phyloP scores from a whole-genome alignment of 2,113 vertebrate species.

The Tylochromis polylepis region DNA sequence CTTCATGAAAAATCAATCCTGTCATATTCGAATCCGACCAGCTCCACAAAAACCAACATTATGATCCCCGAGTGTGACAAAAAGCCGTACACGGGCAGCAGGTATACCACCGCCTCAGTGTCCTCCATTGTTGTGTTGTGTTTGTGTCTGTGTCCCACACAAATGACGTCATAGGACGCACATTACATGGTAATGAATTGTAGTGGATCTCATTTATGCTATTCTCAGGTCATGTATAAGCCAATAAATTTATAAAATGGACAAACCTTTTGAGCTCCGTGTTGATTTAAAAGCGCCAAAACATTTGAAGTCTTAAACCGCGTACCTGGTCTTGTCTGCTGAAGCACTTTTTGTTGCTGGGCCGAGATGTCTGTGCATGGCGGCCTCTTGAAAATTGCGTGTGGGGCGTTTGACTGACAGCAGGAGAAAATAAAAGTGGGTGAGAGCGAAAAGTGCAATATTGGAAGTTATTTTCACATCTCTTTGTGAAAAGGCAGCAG shows the following conservation, averaged over 20 bases:
- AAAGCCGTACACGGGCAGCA: neutral
- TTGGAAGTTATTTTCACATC: neutral
- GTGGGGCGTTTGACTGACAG: neutral
- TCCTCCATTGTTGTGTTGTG: neutral
- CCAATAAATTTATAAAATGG: neutral
- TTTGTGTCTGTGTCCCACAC: neutral
- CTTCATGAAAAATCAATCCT: neutral
- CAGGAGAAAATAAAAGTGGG: neutral
- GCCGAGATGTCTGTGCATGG: neutral
- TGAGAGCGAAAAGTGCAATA: neutral
- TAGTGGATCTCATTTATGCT: neutral
- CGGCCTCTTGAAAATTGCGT: neutral
- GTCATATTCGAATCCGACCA: neutral
- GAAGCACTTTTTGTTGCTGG: neutral
- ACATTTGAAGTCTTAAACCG: neutral
- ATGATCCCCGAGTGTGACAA: neutral
- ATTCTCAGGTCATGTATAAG: neutral
- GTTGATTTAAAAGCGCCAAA: neutral
- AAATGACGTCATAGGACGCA: rapidly evolving
- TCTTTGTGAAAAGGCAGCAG: neutral
- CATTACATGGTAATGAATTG: neutral
- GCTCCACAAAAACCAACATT: neutral
- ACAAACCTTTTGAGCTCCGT: neutral
- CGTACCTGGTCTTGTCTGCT: neutral
- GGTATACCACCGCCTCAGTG: neutral